Evolutionary conservation across 2,888 invertebrate species (phyloP), one percentile per base, ranked within the genome.

Genomic region (Marasmarcha lunaedactyla): DNA sequence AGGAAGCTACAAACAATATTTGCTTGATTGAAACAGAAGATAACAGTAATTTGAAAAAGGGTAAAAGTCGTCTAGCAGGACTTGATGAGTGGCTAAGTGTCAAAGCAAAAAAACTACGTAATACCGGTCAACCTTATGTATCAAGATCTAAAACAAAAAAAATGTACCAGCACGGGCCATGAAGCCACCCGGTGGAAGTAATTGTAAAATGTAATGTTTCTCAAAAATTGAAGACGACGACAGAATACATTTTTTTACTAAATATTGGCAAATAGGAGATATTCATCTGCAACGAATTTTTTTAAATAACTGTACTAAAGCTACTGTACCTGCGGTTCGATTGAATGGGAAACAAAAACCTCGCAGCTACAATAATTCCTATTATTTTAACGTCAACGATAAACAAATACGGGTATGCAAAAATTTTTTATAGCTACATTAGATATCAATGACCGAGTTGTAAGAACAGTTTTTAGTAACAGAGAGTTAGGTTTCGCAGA

Each of bases 191-290:
- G 34, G 39, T 39, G 39, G 13, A 11, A 15, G 33, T 33, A 35
- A 34, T 34, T 39, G 39, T 13, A 39, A 39, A 39, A 35, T 39
- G 34, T 25, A 39, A 39, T 39, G 39, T 39, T 35, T 25, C 9
- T 10, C 25, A 13, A 39, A 39, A 35, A 34, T 39, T 25, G 35
- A 13, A 9, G 11, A 38, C 5, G 11, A 38, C 3, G 11, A 34
- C 33, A 38, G 38, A 20, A 38, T 5, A 9, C 13, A n/a, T 15
- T 26, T 39, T 13, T 39, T 39, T 26, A 13, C 9, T 39, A 39
- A 39, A 35, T 39, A 39, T 39, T 39, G 39, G 39, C 35, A 35
- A 20, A 25, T 39, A 20, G 39, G 39, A 13, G 34, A 13, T 14
- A 14, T 12, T 33, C 26, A 10, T 20, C 20, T 20, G 20, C 39